Evolutionary conservation across 2,113 vertebrate genomes (phyloP), one percentile per base, ranked within the genome.

Genomic region (Ptilonorhynchus violaceus): DNA sequence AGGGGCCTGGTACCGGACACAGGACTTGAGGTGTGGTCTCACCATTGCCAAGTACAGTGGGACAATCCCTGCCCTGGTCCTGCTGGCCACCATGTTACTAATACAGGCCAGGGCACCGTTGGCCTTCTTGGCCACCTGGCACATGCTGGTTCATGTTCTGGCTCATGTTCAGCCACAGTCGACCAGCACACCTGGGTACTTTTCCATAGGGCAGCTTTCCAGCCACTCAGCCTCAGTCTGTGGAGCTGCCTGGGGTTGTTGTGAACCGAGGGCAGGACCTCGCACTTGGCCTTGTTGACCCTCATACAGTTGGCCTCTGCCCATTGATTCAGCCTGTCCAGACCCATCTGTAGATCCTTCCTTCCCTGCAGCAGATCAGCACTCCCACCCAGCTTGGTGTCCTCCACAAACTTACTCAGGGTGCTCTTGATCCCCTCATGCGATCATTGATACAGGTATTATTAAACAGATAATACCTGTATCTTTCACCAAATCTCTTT

Each of bases 31-130:
- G 5, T 42, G 20, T 17, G 30, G 10, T 24, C 70, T 5, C 49
- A 31, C 13, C 58, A 35, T 30, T 49, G 31, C 42, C 0, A 0
- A 2, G 14, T 31, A 13, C 17, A 49, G 47, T 39, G 39, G 39
- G 5, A 0, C 2, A 0, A 15, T 41, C 7, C 0, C 21, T 25
- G 12, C 31, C 22, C 35, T 35, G 35, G 1, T 58, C 21, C 13
- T 31, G 21, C 68, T 66, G 27, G 33, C 31, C 52, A 67, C 44
- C 6, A 8, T 7, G 2, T 5, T 37, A 8, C 37, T 74, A 22
- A 11, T 7, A 2, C 11, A 28, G 52, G 37, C 52, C 68, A n/a
- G 12, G 12, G 22, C 35, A 22, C 23, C 28, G 31, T 4, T 58
- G 35, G 9, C 11, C 15, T 21, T 25, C 35, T 56, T 73, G 50